Evolutionary conservation across 1,140 invertebrate species (phyloP).

Genomic region (Potamilus streckersoni): DNA sequence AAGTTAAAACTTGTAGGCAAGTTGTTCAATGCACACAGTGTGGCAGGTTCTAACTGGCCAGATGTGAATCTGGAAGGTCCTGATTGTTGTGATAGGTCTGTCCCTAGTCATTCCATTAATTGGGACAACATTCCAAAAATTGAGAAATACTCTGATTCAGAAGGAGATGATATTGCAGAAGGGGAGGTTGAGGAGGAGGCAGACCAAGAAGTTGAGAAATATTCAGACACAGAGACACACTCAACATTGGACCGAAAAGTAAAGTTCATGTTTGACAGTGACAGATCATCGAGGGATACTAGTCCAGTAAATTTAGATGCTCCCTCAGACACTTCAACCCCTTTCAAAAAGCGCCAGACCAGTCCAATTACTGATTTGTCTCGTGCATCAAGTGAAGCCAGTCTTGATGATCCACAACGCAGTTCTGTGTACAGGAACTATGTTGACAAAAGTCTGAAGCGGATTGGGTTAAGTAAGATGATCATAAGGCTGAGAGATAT

Average conservation of each 20-base stretch:
- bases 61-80: slow-evolving; percentile 29
- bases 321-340: slow-evolving; percentile 31
- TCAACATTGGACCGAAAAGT: background rate
- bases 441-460: slow-evolving; percentile 88
- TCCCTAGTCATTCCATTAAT: slow-evolving; percentile 10
- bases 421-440: slow-evolving; percentile 75
- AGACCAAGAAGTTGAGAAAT: background rate
- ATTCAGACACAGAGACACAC: slow-evolving; percentile 7
- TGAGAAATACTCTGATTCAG: slow-evolving; percentile 27
- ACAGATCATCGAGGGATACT: slow-evolving; percentile 4
- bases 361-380: slow-evolving; percentile 64
- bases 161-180: slow-evolving; percentile 28
- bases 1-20: slow-evolving; percentile 84
- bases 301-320: slow-evolving; percentile 24
- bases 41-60: slow-evolving; percentile 65
- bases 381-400: slow-evolving; percentile 62
- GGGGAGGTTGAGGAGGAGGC: slow-evolving; percentile 17
- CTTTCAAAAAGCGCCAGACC: slow-evolving; percentile 16
- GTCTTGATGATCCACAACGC: slow-evolving; percentile 54
- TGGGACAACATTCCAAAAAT: slow-evolving; percentile 48
- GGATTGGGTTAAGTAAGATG: slow-evolving; percentile 82
- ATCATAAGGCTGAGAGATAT: slow-evolving; percentile 64
- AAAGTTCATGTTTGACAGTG: background rate
- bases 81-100: slow-evolving; percentile 17
- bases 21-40: slow-evolving; percentile 74